phyloP scores from a whole-genome alignment of 2,888 invertebrate genomes.

The Calephelis perditalis region DNA sequence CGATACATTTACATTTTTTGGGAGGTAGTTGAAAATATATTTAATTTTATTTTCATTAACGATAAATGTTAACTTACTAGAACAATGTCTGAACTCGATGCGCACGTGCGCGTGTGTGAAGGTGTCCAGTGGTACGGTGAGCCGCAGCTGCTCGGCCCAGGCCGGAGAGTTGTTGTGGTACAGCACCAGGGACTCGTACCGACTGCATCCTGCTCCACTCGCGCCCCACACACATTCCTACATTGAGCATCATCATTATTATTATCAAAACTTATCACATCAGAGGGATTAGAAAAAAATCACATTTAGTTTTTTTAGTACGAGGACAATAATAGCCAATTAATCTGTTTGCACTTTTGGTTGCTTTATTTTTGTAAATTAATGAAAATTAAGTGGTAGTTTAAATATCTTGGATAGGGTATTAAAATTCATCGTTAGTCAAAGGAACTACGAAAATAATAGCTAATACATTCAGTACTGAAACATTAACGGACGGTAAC shows the following conservation, averaged over 20 bases:
- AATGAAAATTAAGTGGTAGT: too few relatives aligned
- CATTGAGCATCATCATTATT: neutral
- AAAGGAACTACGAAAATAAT: too few relatives aligned
- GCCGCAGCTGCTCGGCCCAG: conserved; percentile 93
- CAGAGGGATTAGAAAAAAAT: neutral
- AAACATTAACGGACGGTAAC: too few relatives aligned
- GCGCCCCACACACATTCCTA: conserved; percentile 92
- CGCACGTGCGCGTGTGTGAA: conserved; percentile 95
- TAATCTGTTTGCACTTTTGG: too few relatives aligned
- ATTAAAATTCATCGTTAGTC: too few relatives aligned
- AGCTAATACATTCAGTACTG: too few relatives aligned
- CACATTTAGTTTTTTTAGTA: neutral
- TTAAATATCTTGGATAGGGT: too few relatives aligned
- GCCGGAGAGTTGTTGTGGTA: conserved; percentile 96
- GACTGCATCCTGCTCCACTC: conserved; percentile 85
- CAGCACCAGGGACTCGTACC: conserved; percentile 92
- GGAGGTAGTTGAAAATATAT: too few relatives aligned
- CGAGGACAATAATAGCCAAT: too few relatives aligned
- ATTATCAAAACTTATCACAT: too few relatives aligned
- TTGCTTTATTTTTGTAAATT: too few relatives aligned
- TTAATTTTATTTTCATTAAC: neutral
- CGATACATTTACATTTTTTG: too few relatives aligned
- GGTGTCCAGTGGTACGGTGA: conserved; percentile 94
- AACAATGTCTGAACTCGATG: conserved; percentile 95
- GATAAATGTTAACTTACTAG: conserved; percentile 81